phyloP scores from a whole-genome alignment of 2,797 vertebrate species.

The Acanthiza pusilla region DNA sequence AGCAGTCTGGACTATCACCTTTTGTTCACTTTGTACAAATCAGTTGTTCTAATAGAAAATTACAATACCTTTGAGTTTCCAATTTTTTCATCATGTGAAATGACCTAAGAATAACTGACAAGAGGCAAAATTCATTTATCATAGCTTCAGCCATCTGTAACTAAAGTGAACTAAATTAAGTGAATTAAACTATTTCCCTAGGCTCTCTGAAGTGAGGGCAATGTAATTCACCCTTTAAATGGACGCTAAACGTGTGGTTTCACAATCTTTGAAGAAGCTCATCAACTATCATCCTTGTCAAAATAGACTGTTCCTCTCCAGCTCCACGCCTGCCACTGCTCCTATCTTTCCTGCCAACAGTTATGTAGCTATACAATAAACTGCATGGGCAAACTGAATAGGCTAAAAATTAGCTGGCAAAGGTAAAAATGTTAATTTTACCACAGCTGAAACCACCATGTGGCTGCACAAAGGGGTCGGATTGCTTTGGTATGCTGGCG shows the following conservation, averaged over 20 bases:
- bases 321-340: not conserved
- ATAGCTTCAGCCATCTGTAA: not conserved
- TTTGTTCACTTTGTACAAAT: not conserved
- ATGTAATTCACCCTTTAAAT: not conserved
- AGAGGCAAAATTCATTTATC: not conserved
- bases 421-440: not conserved
- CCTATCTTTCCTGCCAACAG: not conserved
- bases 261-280: not conserved
- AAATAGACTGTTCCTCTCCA: not conserved
- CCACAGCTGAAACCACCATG: not conserved
- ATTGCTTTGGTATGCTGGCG: not conserved
- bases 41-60: not conserved
- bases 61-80: not conserved
- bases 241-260: not conserved
- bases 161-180: not conserved
- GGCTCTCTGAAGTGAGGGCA: not conserved
- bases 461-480: not conserved
- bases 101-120: not conserved
- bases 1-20: not conserved
- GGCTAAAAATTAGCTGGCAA: not conserved
- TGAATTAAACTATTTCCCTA: slow-evolving; percentile 3
- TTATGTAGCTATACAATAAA: not conserved
- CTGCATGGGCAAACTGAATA: not conserved
- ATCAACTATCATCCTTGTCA: not conserved
- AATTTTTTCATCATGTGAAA: not conserved